A percentile compares a stretch with the other conserved stretches of the same genome.
Conservation (phyloP, 2,113 vertebrate species). For the Tragelaphus strepsiceros region DNA sequence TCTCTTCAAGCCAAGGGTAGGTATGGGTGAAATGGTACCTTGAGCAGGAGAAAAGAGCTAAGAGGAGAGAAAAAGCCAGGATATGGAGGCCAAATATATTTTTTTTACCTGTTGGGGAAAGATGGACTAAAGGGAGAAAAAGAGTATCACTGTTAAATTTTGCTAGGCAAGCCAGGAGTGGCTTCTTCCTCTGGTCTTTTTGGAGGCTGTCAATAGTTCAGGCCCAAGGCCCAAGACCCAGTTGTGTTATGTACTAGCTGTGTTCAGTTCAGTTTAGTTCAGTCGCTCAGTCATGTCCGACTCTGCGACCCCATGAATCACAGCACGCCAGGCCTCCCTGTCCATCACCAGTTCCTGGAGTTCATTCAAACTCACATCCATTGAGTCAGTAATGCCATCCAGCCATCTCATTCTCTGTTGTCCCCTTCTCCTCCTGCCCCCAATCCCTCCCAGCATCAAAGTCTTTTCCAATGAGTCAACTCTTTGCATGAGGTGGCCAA, state of each 20-base stretch:
- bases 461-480: too few species aligned
- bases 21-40: neutral
- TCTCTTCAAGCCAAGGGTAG: neutral
- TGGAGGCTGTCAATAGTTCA: neutral
- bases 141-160: neutral
- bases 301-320: too few species aligned
- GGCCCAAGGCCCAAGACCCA: neutral
- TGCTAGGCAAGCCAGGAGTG: neutral
- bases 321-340: too few species aligned
- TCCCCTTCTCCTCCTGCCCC: too few species aligned
- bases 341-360: too few species aligned
- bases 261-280: too few species aligned
- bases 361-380: too few species aligned
- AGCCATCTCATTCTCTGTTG: too few species aligned
- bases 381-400: too few species aligned
- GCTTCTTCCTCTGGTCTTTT: neutral
- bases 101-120: neutral
- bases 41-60: neutral
- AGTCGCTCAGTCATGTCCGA: too few species aligned
- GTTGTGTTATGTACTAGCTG: neutral
- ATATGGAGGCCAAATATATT: neutral
- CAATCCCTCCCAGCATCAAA: too few species aligned
- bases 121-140: neutral
- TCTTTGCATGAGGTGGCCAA: too few species aligned
- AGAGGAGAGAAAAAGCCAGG: neutral